Evolutionary conservation across 2,888 invertebrate genomes (phyloP), one percentile per base, ranked within the genome.

Genomic region (Eupithecia vulgata): DNA sequence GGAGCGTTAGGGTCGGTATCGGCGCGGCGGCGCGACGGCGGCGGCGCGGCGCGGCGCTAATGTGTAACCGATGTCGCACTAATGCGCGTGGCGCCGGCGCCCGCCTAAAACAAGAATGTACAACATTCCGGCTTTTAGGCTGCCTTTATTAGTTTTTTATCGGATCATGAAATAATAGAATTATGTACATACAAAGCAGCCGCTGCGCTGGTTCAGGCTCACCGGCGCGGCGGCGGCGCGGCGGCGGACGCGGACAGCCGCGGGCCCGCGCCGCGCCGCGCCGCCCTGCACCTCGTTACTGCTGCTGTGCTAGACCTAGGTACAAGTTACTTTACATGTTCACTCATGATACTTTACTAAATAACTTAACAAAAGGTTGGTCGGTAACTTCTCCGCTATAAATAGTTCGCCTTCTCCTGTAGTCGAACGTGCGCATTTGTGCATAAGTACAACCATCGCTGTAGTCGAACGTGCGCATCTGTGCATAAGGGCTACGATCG

Each of bases 71-170:
- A 80, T 91, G 92, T 91, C 86, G 86, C 87, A 85, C 91, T 91
- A 91, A 92, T 92, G 91, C 90, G 88, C 82, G 83, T 91, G 95
- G 87, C 95, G 95, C 84, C 95, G 95, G 90, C 95, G 95, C 84
- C 95, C 93, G 87, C 87, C 88, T 89, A 87, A 88, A 87, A 90
- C 91, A 87, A 87, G 85, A 88, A 88, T 89, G 84, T 87, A 90
- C 92, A 89, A 88, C 93, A 92, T 92, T 93, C 93, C 90, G 90
- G 85, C 90, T 91, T 90, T 91, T 90, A 91, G 91, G 85, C 85
- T 84, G 87, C 78, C 86, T 89, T 89, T 89, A 89, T 91, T 91
- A 89, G 89, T 91, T 93, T 85, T 92, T 93, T 93, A 93, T 92
- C 91, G 87, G 87, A 85, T 88, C 91, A 88, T 88, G 92, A 90